These are phyloP conservation scores for Bombus balteatus DNA, from an alignment of 1,140 invertebrate species.

Conservation along the genomic window DNA sequence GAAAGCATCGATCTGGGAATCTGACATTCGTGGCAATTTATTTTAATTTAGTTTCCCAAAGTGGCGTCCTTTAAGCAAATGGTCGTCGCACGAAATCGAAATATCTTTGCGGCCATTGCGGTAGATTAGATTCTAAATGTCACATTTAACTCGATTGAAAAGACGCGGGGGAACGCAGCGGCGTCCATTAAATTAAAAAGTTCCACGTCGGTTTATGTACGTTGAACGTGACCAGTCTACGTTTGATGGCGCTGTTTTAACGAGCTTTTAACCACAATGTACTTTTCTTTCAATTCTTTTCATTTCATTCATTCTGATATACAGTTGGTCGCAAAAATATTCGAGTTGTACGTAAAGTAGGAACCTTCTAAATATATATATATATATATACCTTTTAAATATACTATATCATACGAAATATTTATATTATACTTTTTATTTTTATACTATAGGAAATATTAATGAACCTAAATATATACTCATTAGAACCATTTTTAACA, in stretches of 20 bases:
- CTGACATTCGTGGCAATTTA: not conserved
- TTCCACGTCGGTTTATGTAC: not conserved
- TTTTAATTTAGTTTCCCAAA: not conserved
- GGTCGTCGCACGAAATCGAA: not conserved
- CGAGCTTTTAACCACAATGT: slow-evolving; percentile 1
- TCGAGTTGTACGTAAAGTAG: too few species aligned
- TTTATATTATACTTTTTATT: too few species aligned
- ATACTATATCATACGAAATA: too few species aligned
- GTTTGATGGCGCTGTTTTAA: slow-evolving; percentile 16
- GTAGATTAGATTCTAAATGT: not conserved
- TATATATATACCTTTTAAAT: too few species aligned
- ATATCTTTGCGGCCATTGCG: not conserved
- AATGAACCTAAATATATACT: too few species aligned
- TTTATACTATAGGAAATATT: too few species aligned
- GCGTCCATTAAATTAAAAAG: slow-evolving; percentile 25
- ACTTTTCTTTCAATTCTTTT: not conserved
- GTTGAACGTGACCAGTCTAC: not conserved
- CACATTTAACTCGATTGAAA: not conserved
- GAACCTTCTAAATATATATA: too few species aligned
- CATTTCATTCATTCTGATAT: not conserved
- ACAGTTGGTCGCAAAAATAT: not conserved
- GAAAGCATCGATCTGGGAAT: not conserved
- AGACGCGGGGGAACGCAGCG: not conserved
- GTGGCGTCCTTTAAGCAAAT: not conserved
- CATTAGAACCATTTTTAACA: too few species aligned